Evolutionary conservation across 2,113 vertebrate species (phyloP).

Genomic region (Psammodynastes pulverulentus): DNA sequence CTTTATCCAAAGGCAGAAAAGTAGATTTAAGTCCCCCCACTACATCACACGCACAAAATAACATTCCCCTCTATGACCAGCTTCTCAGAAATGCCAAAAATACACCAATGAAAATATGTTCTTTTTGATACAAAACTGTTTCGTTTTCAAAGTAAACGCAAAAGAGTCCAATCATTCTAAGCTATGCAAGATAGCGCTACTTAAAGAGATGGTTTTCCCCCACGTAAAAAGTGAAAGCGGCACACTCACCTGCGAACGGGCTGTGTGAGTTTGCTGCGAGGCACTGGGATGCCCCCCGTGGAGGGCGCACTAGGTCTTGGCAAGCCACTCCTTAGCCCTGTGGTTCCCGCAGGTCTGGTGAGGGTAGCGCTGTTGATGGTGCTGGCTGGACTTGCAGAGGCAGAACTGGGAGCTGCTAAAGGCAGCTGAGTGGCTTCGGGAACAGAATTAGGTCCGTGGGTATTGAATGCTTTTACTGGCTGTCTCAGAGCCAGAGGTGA

Average conservation of each 20-base stretch:
- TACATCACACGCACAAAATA: not conserved
- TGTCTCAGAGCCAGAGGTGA: conserved; percentile 93
- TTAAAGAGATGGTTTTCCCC: not conserved
- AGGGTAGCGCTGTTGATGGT: conserved; percentile 79
- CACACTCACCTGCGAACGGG: conserved; percentile 88
- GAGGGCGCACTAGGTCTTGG: conserved; percentile 87
- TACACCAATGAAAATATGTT: not conserved
- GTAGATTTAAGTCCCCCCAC: not conserved
- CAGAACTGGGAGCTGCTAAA: conserved; percentile 63
- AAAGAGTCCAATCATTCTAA: not conserved
- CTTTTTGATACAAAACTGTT: not conserved
- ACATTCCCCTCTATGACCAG: not conserved
- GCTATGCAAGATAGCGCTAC: too few species aligned
- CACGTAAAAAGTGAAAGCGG: not conserved
- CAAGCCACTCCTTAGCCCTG: conserved; percentile 81
- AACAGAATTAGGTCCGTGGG: conserved; percentile 71
- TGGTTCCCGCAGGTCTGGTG: conserved; percentile 80
- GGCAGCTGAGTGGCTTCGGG: conserved; percentile 68
- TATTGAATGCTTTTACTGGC: conserved; percentile 88
- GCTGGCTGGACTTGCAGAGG: conserved; percentile 66
- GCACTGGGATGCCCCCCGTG: conserved; percentile 86
- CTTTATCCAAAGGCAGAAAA: not conserved
- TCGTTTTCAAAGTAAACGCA: not conserved
- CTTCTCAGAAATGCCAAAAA: not conserved
- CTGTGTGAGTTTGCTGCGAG: conserved; percentile 96